A percentile compares a stretch with the other conserved stretches of the same genome.
These are phyloP conservation scores for Caenorhabditis sp. DNA, from an alignment of 2,888 invertebrate species.

Conservation along the genomic window DNA sequence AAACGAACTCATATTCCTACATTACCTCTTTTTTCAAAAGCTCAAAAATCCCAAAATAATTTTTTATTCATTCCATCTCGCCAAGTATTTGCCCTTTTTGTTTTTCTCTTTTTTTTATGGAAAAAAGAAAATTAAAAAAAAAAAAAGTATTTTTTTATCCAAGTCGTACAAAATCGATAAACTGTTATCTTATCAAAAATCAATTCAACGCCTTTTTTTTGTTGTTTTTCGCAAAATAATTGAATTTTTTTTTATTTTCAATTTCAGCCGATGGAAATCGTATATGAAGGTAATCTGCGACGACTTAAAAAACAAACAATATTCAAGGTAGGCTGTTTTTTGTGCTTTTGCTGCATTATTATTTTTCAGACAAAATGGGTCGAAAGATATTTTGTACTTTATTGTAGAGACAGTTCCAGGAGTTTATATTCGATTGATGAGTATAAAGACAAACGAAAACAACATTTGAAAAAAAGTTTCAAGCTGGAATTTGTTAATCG, in stretches of 20 bases:
- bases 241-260: not conserved
- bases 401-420: slow-evolving; percentile 8
- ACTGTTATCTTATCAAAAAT: not conserved
- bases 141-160: not conserved
- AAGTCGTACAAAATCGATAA: not conserved
- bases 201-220: not conserved
- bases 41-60: not conserved
- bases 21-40: not conserved
- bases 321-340: not conserved
- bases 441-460: slow-evolving; percentile 20
- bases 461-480: slow-evolving; percentile 27
- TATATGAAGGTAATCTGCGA: not conserved
- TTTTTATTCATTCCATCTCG: not conserved
- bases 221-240: not conserved
- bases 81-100: not conserved
- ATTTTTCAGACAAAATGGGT: not conserved
- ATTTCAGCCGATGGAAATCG: not conserved
- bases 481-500: slow-evolving; percentile 24
- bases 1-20: too few species aligned
- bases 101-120: not conserved
- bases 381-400: not conserved
- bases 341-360: not conserved
- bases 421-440: slow-evolving; percentile 27
- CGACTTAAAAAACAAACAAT: not conserved
- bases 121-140: not conserved